phyloP scores from a whole-genome alignment of 2,888 invertebrate species.

The Tanytarsus gracilentus region DNA sequence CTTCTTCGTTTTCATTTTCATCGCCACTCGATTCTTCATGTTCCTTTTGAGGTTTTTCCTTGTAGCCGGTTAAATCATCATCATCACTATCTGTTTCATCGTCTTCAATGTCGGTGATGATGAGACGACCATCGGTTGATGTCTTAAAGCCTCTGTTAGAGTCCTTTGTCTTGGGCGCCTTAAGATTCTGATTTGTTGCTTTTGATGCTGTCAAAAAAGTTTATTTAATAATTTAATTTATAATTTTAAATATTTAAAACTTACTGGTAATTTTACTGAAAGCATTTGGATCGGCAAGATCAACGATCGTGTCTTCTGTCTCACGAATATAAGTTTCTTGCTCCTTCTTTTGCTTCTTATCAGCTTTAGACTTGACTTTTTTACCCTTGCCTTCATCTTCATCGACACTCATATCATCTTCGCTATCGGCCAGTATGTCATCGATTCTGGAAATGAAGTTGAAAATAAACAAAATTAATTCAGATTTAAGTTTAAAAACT shows the following conservation, averaged over 20 bases:
- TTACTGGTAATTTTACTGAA: slow-evolving; percentile 70
- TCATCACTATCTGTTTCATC: slow-evolving; percentile 44
- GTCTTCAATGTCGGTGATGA: slow-evolving; percentile 55
- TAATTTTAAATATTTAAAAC: slow-evolving; percentile 41
- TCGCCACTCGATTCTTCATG: slow-evolving; percentile 35
- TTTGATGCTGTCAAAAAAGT: no score
- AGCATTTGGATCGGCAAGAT: slow-evolving; percentile 74
- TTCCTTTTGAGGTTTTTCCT: slow-evolving; percentile 37
- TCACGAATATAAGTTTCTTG: slow-evolving; percentile 76
- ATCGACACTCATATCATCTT: slow-evolving; percentile 56
- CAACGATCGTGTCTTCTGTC: slow-evolving; percentile 72
- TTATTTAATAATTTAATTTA: no score
- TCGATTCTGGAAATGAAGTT: slow-evolving; percentile 49
- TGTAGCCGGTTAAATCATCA: slow-evolving; percentile 39
- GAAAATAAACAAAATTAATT: no score
- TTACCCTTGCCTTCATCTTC: slow-evolving; percentile 30
- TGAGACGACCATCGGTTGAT: slow-evolving; percentile 73
- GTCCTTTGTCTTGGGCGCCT: slow-evolving; percentile 46
- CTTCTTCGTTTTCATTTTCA: slow-evolving; percentile 20
- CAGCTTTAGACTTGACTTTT: slow-evolving; percentile 32
- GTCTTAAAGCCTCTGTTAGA: slow-evolving; percentile 64
- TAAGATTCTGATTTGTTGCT: no score
- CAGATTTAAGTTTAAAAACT: slow-evolving; percentile 31
- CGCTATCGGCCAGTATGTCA: slow-evolving; percentile 74
- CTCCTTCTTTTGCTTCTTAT: slow-evolving; percentile 43